Evolutionary conservation across 53 echinoderm and acorn worm species (phyloP).

Genomic region (Arbacia lixula): DNA sequence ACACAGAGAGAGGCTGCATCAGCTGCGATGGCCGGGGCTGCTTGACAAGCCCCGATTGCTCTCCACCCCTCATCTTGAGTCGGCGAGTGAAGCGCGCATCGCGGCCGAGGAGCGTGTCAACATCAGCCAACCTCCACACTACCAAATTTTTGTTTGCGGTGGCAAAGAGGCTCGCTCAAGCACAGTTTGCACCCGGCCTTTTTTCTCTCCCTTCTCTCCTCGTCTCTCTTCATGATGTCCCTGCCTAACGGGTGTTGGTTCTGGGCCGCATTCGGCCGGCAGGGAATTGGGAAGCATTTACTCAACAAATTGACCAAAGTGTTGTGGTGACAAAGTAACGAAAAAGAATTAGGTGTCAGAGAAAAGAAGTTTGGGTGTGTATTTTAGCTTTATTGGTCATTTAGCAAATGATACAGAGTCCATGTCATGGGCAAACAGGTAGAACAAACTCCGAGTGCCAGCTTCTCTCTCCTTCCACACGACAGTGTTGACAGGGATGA

Average conservation of each 20-base stretch:
- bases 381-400: conserved; percentile 39
- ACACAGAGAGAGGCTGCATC: conserved; percentile 6
- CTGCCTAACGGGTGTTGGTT: conserved; percentile 39
- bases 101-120: conserved; percentile 58
- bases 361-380: conserved; percentile 33
- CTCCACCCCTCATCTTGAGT: conserved; percentile 49
- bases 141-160: conserved; percentile 30
- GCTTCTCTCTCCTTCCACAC: conserved; percentile 21
- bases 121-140: conserved; percentile 1
- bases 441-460: neutral
- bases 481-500: too few species aligned
- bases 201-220: conserved; percentile 27
- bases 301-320: conserved; percentile 60
- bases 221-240: too few species aligned
- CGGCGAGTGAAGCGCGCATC: conserved; percentile 42
- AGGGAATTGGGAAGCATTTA: conserved; percentile 46
- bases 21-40: neutral
- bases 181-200: conserved; percentile 33
- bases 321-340: neutral
- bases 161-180: conserved; percentile 31
- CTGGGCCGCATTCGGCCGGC: conserved; percentile 15
- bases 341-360: conserved; percentile 11
- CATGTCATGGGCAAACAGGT: conserved; percentile 15
- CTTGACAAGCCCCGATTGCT: conserved; percentile 53
- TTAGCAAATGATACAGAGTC: conserved; percentile 37